Percentiles rank a stretch among this genome's conserved stretches.
Evolutionary conservation across 1,140 invertebrate species (phyloP).

Genomic region (Lordiphosa stackelbergi): DNA sequence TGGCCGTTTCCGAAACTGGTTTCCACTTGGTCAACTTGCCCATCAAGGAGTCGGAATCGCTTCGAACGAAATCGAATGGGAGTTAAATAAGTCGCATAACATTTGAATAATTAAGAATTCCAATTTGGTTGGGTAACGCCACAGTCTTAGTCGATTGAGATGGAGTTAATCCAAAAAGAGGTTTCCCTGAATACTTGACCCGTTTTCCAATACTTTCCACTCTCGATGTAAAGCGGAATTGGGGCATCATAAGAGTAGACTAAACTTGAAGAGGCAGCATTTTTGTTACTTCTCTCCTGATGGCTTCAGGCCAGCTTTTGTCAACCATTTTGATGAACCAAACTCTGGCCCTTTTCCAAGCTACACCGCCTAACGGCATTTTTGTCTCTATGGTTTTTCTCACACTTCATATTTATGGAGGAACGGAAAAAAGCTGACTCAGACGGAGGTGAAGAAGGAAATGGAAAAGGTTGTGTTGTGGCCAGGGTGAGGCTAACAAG

Average conservation of each 20-base stretch:
- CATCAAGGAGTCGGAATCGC: conserved; percentile 61
- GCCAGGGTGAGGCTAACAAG: conserved; percentile 12
- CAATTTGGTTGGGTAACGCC: conserved; percentile 36
- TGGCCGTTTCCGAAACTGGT: conserved; percentile 58
- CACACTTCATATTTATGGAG: conserved; percentile 41
- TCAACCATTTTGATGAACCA: conserved; percentile 7
- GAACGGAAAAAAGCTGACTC: conserved; percentile 48
- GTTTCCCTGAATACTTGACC: conserved; percentile 47
- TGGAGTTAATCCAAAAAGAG: conserved; percentile 4
- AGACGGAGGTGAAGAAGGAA: not conserved
- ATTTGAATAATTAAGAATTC: conserved; percentile 49
- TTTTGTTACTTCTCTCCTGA: not conserved
- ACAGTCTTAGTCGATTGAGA: conserved; percentile 18
- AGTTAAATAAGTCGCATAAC: conserved; percentile 51
- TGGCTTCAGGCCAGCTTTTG: conserved; percentile 5
- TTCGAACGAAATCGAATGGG: conserved; percentile 60
- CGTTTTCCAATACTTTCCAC: conserved; percentile 27
- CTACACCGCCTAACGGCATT: conserved; percentile 3
- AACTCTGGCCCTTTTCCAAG: conserved; percentile 5
- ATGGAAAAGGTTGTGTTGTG: conserved; percentile 10
- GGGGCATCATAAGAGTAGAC: too few relatives aligned
- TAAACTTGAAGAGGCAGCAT: too few relatives aligned
- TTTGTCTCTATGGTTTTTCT: conserved; percentile 43
- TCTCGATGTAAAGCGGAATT: too few relatives aligned
- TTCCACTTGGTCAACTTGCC: conserved; percentile 61